Base-by-base conservation (phyloP, 2,888 invertebrate species). In the Branchipolynoe longqiensis region DNA sequence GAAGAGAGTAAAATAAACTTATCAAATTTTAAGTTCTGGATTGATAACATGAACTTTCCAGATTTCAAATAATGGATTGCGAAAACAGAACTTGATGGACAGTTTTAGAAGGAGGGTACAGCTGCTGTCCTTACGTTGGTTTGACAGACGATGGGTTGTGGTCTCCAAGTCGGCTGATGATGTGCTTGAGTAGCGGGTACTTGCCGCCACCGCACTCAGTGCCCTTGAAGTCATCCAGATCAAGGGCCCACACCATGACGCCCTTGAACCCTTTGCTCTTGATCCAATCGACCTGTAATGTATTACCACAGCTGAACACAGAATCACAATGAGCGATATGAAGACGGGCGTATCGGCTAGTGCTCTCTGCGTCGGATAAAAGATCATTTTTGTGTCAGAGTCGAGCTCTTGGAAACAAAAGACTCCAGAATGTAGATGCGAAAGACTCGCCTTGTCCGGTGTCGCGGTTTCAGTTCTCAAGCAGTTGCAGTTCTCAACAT, bases 191-290 rank as follows among this genome's bases (percentile, higher is more conserved):
- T 28, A 88, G 87, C 0, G 87, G 88, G 73, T 83, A 88, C 33
- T 40, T 41, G 18, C 82, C 84, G 14, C 64, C 48, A 18, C 85
- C 82, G 31, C 88, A 88, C 12, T 41, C 41, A 8, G 85, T 87
- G n/a, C 38, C 69, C 25, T 78, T 83, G 85, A 89, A 89, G 81
- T 89, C 89, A 81, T 89, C 89, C 41, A 88, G 83, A 69, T 89
- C 88, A 18, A 89, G 83, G 22, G 88, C 88, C 89, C 89, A 89
- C 0, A 89, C 85, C 89, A 89, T 89, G n/a, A 87, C 73, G 12
- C 89, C 89, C 6, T 82, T 86, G 62, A 86, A 87, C 1, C 88
- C 89, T 28, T 86, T 62, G 25, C 85, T 81, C 62, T 89, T 89
- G 40, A 89, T 28, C 86, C 86, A 89, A 4, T 83, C 28, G 12